A percentile compares a stretch with the other conserved stretches of the same genome.
Evolutionary conservation across 2,113 vertebrate species (phyloP).

Genomic region (Istiophorus platypterus): DNA sequence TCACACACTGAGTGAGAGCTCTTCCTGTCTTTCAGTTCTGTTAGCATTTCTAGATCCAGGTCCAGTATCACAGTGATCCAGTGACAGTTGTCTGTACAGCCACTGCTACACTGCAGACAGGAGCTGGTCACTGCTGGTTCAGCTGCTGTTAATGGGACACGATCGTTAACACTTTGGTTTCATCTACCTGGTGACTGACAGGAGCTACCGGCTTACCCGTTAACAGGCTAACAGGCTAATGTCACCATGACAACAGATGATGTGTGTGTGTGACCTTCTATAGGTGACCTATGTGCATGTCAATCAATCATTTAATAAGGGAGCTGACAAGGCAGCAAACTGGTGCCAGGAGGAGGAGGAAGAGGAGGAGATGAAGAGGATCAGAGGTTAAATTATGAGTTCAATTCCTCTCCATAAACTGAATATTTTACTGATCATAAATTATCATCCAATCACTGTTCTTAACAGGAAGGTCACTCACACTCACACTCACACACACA

Average conservation of each 20-base stretch:
- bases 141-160: no score
- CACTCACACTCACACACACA: slow-evolving; percentile 7
- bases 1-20: background rate
- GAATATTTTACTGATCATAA: slow-evolving; percentile 63
- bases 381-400: slow-evolving; percentile 52
- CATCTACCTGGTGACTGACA: background rate
- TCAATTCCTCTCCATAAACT: slow-evolving; percentile 64
- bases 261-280: slow-evolving; percentile 18
- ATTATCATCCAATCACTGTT: slow-evolving; percentile 48
- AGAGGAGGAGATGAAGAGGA: background rate
- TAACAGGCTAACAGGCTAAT: background rate
- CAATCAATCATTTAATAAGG: slow-evolving; percentile 49
- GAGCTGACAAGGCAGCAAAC: slow-evolving; percentile 5
- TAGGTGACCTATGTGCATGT: slow-evolving; percentile 16
- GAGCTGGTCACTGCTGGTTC: background rate
- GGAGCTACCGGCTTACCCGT: no score
- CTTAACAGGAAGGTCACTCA: slow-evolving; percentile 25
- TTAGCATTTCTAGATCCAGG: no score
- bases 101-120: background rate
- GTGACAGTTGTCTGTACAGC: no score
- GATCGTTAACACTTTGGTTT: background rate
- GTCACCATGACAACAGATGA: background rate
- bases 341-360: no score
- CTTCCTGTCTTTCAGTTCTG: no score
- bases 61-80: no score